Evolutionary conservation across 2,888 invertebrate genomes (phyloP), one percentile per base, ranked within the genome.

Genomic region (Germaria angustata): DNA sequence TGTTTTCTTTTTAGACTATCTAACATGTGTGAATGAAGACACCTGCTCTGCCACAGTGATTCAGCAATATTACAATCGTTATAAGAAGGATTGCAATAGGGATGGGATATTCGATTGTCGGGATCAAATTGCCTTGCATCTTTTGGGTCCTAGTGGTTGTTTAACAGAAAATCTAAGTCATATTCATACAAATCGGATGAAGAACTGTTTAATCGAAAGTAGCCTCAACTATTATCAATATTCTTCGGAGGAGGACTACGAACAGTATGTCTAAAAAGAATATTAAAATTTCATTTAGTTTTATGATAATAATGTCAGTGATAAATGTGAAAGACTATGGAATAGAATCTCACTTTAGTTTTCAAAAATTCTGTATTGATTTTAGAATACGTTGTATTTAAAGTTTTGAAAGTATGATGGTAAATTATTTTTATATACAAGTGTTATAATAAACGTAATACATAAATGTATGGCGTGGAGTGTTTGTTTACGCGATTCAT

Each of bases 41-140:
- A 79, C 73, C 4, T 90, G 90, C 80, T 86, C 88, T 2, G 59
- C 77, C 4, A 81, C 84, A 8, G 85, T 87, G 41, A 87, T 90
- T 13, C 78, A 79, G 2, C 75, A 80, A 7, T 89, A 86, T 78
- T 81, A 88, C 22, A 46, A 71, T 9, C 85, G 81, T 22, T 87
- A 87, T 84, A 68, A 66, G 0, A 66, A 72, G 24, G 90, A 90
- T 68, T 90, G 90, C 75, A 86, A 89, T 81, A 85, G 78, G 4
- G 87, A 90, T 76, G 89, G 87, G 7, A 7, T 80, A 72, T 87
- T 90, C 59, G 85, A 86, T 77, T 90, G 90, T 71, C 84, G 66
- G 41, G 90, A 90, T 86, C 86, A 87, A 57, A 87, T 87, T 65
- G 80, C 84, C 75, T 77, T 90, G 41, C 90, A 90, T 72, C 57